phyloP scores from a whole-genome alignment of 2,888 invertebrate species.

The Schrankia costaestrigalis region DNA sequence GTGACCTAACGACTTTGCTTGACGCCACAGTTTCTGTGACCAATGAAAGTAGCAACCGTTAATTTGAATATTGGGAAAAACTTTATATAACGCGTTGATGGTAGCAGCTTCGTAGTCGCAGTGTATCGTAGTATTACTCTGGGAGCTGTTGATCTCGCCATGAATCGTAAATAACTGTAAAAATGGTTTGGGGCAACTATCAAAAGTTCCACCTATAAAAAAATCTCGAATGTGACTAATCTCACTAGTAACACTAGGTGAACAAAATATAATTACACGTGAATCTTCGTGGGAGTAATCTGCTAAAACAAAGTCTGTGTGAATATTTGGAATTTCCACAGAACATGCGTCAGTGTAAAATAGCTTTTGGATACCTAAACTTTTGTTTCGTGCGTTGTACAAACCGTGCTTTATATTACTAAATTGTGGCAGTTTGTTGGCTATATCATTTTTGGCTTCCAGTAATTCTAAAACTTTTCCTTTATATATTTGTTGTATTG shows the following conservation, averaged over 20 bases:
- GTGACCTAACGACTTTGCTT: not conserved
- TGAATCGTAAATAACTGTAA: not conserved
- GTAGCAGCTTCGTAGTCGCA: too few species aligned
- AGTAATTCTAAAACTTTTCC: not conserved
- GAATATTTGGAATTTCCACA: conserved; percentile 1
- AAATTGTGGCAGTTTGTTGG: not conserved
- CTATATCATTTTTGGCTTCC: too few species aligned
- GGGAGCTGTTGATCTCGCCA: not conserved
- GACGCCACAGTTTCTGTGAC: not conserved
- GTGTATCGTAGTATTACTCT: not conserved
- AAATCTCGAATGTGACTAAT: not conserved
- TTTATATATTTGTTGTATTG: not conserved
- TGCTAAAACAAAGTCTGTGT: conserved; percentile 1
- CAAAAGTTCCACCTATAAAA: not conserved
- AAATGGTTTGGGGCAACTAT: not conserved
- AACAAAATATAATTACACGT: conserved; percentile 1
- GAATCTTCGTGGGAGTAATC: conserved; percentile 1
- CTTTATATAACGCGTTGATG: conserved; percentile 1
- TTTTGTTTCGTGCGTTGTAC: not conserved
- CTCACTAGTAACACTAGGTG: not conserved
- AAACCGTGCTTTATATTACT: not conserved
- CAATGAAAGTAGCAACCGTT: conserved; percentile 1
- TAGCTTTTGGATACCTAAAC: too few species aligned
- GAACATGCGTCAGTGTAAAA: not conserved
- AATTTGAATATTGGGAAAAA: conserved; percentile 1